phyloP scores from a whole-genome alignment of 2,888 invertebrate species.

The Stenichneumon culpator region DNA sequence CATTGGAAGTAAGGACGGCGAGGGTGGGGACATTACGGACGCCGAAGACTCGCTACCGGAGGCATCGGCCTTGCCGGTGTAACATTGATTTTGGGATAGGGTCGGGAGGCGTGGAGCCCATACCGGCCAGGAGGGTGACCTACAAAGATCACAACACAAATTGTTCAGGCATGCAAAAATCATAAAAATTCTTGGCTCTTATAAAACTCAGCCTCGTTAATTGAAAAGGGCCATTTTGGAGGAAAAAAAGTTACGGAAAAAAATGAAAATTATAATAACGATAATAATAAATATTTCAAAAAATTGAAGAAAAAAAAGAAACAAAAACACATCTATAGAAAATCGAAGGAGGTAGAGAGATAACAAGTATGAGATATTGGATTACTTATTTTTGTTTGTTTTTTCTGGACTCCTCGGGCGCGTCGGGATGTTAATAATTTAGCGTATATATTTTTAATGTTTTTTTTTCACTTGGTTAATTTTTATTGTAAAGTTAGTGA shows the following conservation, averaged over 20 bases:
- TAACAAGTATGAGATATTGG: conserved; percentile 40
- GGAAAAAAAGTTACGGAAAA: conserved; percentile 4
- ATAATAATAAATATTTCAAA: conserved; percentile 1
- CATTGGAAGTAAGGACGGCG: conserved; percentile 77
- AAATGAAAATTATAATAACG: conserved; percentile 18
- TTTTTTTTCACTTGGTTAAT: conserved; percentile 7
- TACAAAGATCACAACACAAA: conserved; percentile 86
- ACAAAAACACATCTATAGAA: conserved; percentile 19
- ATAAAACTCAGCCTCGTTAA: conserved; percentile 33
- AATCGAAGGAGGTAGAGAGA: conserved; percentile 8
- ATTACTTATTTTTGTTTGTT: conserved; percentile 4
- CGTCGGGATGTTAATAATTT: not conserved
- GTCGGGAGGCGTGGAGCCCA: conserved; percentile 86
- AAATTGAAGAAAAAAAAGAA: not conserved
- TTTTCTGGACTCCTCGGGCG: not conserved
- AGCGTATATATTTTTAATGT: not conserved
- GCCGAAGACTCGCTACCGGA: conserved; percentile 59
- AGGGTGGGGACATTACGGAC: conserved; percentile 75
- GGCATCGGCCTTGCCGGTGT: conserved; percentile 70
- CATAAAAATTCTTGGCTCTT: conserved; percentile 65
- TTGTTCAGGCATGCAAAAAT: conserved; percentile 85
- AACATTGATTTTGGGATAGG: conserved; percentile 80
- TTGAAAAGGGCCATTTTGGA: not conserved
- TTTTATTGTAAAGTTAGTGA: conserved; percentile 42
- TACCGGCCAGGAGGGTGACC: conserved; percentile 88